phyloP scores from a whole-genome alignment of 2,888 invertebrate genomes.

The Spodoptera picta region DNA sequence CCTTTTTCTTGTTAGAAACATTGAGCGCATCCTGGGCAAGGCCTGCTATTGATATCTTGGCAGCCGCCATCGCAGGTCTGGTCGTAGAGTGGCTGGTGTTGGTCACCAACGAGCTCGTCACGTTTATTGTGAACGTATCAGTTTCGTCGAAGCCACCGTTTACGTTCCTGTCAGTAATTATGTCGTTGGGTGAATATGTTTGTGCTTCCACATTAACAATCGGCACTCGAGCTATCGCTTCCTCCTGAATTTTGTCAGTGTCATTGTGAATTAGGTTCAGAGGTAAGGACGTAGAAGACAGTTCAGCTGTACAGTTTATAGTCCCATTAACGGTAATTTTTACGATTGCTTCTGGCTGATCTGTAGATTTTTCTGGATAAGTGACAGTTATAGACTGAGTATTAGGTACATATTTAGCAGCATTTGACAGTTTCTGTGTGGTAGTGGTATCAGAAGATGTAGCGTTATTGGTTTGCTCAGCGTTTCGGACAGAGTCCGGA shows the following conservation, averaged over 20 bases:
- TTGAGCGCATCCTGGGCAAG: slow-evolving; percentile 77
- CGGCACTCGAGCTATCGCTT: slow-evolving; percentile 72
- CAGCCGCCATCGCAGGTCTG: slow-evolving; percentile 55
- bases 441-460: slow-evolving; percentile 47
- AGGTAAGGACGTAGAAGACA: slow-evolving; percentile 80
- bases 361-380: slow-evolving; percentile 59
- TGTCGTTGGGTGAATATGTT: slow-evolving; percentile 77
- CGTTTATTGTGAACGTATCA: slow-evolving; percentile 88
- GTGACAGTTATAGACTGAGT: slow-evolving; percentile 42
- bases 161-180: slow-evolving; percentile 77
- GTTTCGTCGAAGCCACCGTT: slow-evolving; percentile 81
- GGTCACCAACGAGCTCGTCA: slow-evolving; percentile 85
- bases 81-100: slow-evolving; percentile 75
- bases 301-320: slow-evolving; percentile 82
- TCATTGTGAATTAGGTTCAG: slow-evolving; percentile 69
- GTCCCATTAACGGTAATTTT: slow-evolving; percentile 82
- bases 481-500: slow-evolving; percentile 40
- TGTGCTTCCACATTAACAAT: slow-evolving; percentile 72
- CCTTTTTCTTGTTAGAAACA: slow-evolving; percentile 88
- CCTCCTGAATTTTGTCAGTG: slow-evolving; percentile 65
- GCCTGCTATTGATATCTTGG: slow-evolving; percentile 73
- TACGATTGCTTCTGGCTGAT: slow-evolving; percentile 76
- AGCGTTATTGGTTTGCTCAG: slow-evolving; percentile 40
- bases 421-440: slow-evolving; percentile 47
- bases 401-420: slow-evolving; percentile 47